Base-by-base conservation (phyloP, 1,140 invertebrate species). In the Caenorhabditis remanei region DNA sequence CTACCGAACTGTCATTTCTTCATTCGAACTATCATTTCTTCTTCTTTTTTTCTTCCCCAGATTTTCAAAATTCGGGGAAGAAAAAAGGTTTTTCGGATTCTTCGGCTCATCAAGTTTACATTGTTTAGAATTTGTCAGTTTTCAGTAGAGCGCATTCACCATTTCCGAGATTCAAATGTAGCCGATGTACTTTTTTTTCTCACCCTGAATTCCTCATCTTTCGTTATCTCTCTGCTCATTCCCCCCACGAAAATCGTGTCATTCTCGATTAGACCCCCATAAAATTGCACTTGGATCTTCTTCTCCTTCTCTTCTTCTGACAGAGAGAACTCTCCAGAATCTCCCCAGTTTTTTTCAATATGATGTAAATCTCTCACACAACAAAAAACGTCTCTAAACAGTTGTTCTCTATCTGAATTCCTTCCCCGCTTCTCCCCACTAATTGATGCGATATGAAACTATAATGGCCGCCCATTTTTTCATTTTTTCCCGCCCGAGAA, bases 381-480 rank as follows among this genome's bases (percentile, higher is more conserved):
- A 8, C 9, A 61, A 71, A 71, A 71, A 71, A 71, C 11, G 8
- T 40, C 41, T 71, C 65, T 50, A 50, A 50, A 53, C 71, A 79
- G 71, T 79, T 79, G 71, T 71, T 19, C 24, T 79, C 41, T 71
- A n/a, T 71, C 67, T 43, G 8, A 11, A 67, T 41, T 53, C 50
- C 24, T 32, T 65, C 61, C 11, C 46, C 40, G 0, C 24, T 40
- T 40, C 32, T 40, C 61, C 61, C 32, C 32, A 41, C 71, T 79
- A 79, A 79, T 79, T 79, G 71, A 79, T 79, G 71, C 71, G 71
- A 79, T 79, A 79, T 79, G 71, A 79, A 79, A 79, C 43, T 24
- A 79, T 71, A 71, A 71, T 71, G 65, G 40, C 41, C 41, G 65
- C 65, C 61, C 61, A 63, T 63, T 58, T 21, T 19, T 58, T 19